Base-by-base conservation (phyloP, 2,888 invertebrate species). In the Orgyia antiqua region DNA sequence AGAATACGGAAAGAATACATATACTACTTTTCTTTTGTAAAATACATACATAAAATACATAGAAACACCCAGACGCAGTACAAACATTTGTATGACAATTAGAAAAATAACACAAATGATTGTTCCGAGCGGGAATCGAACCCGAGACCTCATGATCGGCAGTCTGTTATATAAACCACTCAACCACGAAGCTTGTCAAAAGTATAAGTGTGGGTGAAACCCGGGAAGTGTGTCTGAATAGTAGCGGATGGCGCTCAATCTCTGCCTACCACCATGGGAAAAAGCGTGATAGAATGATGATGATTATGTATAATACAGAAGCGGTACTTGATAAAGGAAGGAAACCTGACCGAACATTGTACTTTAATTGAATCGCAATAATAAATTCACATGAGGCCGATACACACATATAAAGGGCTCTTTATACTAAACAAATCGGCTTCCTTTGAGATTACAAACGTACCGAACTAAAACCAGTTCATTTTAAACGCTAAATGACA, bases 381-480 rank as follows among this genome's bases (percentile, higher is more conserved):
- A 77, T 79, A 79, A 73, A 78, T 73, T 78, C 77, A 58, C 73
- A 71, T 71, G 61, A 71, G 68, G 53, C 63, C 68, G 66, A 74
- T 76, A 77, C 65, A 63, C 61, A 58, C 68, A 15, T 64, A 65
- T 74, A 80, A 79, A 76, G 73, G 73, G 71, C 63, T 70, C 80
- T 86, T 86, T 83, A 80, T 82, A 71, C 75, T 73, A 79, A 82
- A 86, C 82, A 86, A 86, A 80, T 84, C 86, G 86, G 86, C 67
- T 62, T 70, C 72, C 75, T 84, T 86, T 83, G 80, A 73, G 62
- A 48, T 42, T 36, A 69, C 80, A 83, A 82, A 80, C 57, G 68
- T 36, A 62, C 84, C 83, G 82, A 46, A 39, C 64, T 42, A 41
- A 37, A 62, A 67, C 55, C 69, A 68, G 62, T 57, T 61, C 60